Percentiles rank a stretch among this genome's conserved stretches.
phyloP scores from a whole-genome alignment of 92 coral and sea anemone genomes.

The Pocillopora meandrina region DNA sequence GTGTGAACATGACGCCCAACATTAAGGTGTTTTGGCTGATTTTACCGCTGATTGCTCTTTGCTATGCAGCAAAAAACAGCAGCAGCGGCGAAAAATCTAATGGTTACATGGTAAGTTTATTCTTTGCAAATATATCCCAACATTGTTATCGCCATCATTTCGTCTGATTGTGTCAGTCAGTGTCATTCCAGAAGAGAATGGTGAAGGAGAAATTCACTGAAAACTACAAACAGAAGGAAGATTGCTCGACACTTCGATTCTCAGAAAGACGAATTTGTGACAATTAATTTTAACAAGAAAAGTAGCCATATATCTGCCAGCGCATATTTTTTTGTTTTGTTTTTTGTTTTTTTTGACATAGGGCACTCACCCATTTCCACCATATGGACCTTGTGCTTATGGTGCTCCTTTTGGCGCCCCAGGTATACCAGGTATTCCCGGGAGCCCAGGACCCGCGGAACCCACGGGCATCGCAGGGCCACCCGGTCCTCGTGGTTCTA shows the following conservation, averaged over 20 bases:
- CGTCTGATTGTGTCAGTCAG: too few relatives aligned
- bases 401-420: background rate
- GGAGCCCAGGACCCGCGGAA: constrained; percentile 8
- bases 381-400: background rate
- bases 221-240: too few relatives aligned
- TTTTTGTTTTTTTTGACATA: background rate
- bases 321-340: too few relatives aligned
- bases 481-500: constrained; percentile 7
- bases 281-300: background rate
- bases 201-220: background rate
- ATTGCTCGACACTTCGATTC: too few relatives aligned
- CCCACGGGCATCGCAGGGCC: background rate
- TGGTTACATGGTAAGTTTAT: background rate
- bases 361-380: background rate
- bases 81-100: background rate
- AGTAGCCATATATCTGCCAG: background rate
- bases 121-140: background rate
- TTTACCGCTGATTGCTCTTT: background rate
- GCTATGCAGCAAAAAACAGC: background rate
- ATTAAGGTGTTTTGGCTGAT: background rate
- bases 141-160: background rate
- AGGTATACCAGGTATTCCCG: background rate
- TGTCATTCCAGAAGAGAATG: background rate
- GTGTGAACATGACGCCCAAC: background rate
- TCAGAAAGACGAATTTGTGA: too few relatives aligned